These are phyloP conservation scores for Phrynocephalus guinanensis DNA, from an alignment of 2,797 vertebrate species.

Conservation along the genomic window DNA sequence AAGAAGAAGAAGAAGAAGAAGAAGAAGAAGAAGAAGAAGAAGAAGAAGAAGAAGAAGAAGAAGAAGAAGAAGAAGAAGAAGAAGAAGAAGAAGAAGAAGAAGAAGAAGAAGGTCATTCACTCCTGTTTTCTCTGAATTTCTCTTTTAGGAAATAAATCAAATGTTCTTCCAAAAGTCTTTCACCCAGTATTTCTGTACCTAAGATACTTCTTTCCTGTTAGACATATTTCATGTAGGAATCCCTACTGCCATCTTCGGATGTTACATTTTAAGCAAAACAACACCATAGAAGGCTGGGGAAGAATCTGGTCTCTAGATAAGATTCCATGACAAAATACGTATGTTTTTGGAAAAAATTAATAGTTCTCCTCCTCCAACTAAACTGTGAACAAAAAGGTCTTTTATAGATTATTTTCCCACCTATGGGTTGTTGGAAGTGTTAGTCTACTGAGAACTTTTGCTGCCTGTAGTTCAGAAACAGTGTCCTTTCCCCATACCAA, in stretches of 20 bases:
- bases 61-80: background rate
- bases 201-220: slow-evolving; percentile 33
- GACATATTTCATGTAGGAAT: slow-evolving; percentile 48
- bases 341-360: background rate
- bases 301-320: background rate
- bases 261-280: slow-evolving; percentile 30
- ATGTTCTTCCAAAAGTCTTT: slow-evolving; percentile 63
- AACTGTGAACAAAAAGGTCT: slow-evolving; percentile 11
- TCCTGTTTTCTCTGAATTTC: slow-evolving; percentile 65
- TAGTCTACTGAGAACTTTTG: background rate
- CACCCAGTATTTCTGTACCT: slow-evolving; percentile 42
- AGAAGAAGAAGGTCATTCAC: slow-evolving; percentile 43
- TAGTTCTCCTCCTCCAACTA: background rate
- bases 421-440: background rate
- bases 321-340: slow-evolving; percentile 14
- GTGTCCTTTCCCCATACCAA: background rate
- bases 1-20: background rate
- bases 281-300: slow-evolving; percentile 6
- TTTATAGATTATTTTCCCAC: background rate
- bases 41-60: background rate
- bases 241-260: slow-evolving; percentile 82
- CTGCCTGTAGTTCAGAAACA: background rate
- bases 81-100: slow-evolving; percentile 29
- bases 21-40: slow-evolving; percentile 30
- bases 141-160: slow-evolving; percentile 66